A percentile compares a stretch with the other conserved stretches of the same genome.
Evolutionary conservation across 2,797 vertebrate species (phyloP).

Genomic region (Discoglossus pictus): DNA sequence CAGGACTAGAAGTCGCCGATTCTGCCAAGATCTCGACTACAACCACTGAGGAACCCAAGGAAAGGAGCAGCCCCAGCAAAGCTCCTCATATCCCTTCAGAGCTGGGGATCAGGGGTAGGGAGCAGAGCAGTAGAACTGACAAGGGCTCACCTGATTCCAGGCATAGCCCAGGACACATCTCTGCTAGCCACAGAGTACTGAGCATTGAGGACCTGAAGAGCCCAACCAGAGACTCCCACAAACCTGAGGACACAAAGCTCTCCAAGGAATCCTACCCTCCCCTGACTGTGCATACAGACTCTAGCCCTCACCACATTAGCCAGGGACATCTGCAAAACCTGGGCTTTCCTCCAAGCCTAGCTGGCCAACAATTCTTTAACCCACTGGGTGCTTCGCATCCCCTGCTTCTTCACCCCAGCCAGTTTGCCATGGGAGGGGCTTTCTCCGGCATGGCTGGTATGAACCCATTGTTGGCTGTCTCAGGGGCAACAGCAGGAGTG

Average conservation of each 20-base stretch:
- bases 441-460: slow-evolving; percentile 93
- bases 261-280: slow-evolving; percentile 86
- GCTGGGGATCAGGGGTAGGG: slow-evolving; percentile 65
- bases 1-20: slow-evolving; percentile 79
- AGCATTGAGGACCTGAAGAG: slow-evolving; percentile 76
- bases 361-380: slow-evolving; percentile 93
- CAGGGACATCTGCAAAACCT: slow-evolving; percentile 87
- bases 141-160: slow-evolving; percentile 86
- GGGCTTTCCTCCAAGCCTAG: slow-evolving; percentile 85
- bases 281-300: slow-evolving; percentile 88
- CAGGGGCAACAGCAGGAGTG: slow-evolving; percentile 80
- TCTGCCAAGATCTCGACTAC: slow-evolving; percentile 89
- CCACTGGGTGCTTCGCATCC: slow-evolving; percentile 86
- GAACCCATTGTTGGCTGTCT: slow-evolving; percentile 90
- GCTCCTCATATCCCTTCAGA: slow-evolving; percentile 65
- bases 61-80: slow-evolving; percentile 75
- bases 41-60: slow-evolving; percentile 76
- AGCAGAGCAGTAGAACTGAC: slow-evolving; percentile 72
- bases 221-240: slow-evolving; percentile 73
- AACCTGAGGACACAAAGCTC: slow-evolving; percentile 80
- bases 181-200: slow-evolving; percentile 86
- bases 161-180: slow-evolving; percentile 88
- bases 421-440: slow-evolving; percentile 95
- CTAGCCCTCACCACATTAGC: slow-evolving; percentile 72
- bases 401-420: slow-evolving; percentile 90